phyloP scores from a whole-genome alignment of 2,888 invertebrate species.

The Drosophila testacea region DNA sequence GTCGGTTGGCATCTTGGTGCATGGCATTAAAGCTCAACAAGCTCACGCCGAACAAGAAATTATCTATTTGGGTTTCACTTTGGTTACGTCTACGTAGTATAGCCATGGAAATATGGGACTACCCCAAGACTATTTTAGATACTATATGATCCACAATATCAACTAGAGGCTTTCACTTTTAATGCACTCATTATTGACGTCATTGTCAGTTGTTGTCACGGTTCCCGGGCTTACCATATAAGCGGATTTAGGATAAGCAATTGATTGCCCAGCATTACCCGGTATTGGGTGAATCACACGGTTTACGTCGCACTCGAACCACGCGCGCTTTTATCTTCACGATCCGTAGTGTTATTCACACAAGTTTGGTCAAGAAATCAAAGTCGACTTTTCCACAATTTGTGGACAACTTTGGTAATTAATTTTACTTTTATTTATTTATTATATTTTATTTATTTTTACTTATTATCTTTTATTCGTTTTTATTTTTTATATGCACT shows the following conservation, averaged over 20 bases:
- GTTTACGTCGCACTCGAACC: background rate
- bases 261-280: background rate
- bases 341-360: background rate
- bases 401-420: constrained; percentile 21
- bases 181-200: constrained; percentile 15
- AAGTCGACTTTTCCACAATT: constrained; percentile 1
- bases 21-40: constrained; percentile 61
- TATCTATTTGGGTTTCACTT: constrained; percentile 30
- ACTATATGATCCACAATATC: constrained; percentile 4
- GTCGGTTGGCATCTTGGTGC: constrained; percentile 74
- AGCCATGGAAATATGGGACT: constrained; percentile 53
- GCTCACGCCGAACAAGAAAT: constrained; percentile 38
- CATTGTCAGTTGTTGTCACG: constrained; percentile 10
- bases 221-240: background rate
- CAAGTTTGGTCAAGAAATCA: constrained; percentile 3
- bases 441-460: too few relatives aligned
- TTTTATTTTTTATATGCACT: too few relatives aligned
- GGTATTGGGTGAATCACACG: constrained; percentile 44
- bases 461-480: too few relatives aligned
- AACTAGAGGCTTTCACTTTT: constrained; percentile 11
- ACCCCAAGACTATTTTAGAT: constrained; percentile 13
- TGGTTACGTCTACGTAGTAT: constrained; percentile 47
- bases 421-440: too few relatives aligned
- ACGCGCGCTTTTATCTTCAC: constrained; percentile 11
- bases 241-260: constrained; percentile 52